Evolutionary conservation across 2,888 invertebrate species (phyloP), one percentile per base, ranked within the genome.

Genomic region (Encarsia formosa): DNA sequence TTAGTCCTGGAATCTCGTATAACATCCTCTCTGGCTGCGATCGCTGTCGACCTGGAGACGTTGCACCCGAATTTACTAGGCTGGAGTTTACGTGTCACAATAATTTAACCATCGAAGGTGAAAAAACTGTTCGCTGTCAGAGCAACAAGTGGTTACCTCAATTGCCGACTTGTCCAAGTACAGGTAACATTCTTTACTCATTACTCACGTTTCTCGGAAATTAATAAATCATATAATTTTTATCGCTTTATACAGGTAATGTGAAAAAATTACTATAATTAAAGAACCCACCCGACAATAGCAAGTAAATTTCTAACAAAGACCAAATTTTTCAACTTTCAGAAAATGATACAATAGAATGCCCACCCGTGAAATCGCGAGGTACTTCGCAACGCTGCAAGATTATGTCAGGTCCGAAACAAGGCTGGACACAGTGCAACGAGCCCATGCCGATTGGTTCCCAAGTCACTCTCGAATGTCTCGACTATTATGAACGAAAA

Each of bases 381-480:
- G 65, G 63, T 8, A 56, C 64, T 2, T 48, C 45, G 24, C 63
- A 60, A 52, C 50, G 56, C 18, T 76, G 76, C 53, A 61, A 68
- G 56, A 61, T 64, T 5, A 60, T 59, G 16, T 62, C 62, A 61
- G 68, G 67, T 24, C 42, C 59, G n/a, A 59, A 58, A 24, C 55
- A 65, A 40, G 71, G 70, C 5, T 66, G 66, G 62, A 50, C 73
- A 26, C 52, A 69, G 6, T 75, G 75, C 54, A 59, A 71, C 48
- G 53, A 57, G 16, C 58, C 69, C 1, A 57, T 71, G 15, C 67
- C 70, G 19, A 61, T 69, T 13, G 74, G 73, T 9, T 71, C 76
- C 4, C 61, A 60, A 2, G 70, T 64, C 2, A 58, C 60, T 2
- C 63, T 72, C 29, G 65, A 71, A 49, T 76, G 76, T 52, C 71